phyloP scores from a whole-genome alignment of 2,888 invertebrate species.

The Cyclophora punctaria region DNA sequence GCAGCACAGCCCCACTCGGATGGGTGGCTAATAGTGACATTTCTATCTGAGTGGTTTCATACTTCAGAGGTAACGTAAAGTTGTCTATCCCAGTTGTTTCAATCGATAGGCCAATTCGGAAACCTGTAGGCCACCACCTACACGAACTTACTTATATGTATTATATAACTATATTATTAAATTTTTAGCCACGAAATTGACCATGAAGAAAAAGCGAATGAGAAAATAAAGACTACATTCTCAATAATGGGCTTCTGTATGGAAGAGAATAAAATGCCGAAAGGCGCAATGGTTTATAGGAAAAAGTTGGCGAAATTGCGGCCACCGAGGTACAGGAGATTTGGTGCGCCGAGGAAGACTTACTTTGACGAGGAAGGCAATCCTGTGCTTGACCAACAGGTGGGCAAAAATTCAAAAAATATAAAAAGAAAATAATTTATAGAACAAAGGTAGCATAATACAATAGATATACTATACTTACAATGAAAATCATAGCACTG shows the following conservation, averaged over 20 bases:
- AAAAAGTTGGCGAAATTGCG: slow-evolving; percentile 77
- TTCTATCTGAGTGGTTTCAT: neutral
- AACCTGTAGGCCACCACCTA: neutral
- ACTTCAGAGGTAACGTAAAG: slow-evolving; percentile 1
- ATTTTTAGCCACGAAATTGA: slow-evolving; percentile 72
- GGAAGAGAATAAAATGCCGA: slow-evolving; percentile 43
- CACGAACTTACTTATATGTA: neutral
- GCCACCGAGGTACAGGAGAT: slow-evolving; percentile 53
- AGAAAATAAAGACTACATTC: slow-evolving; percentile 78
- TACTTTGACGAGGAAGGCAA: slow-evolving; percentile 82
- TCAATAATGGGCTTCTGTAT: slow-evolving; percentile 77
- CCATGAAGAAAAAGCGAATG: slow-evolving; percentile 61
- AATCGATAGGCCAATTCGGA: neutral
- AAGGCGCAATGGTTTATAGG: slow-evolving; percentile 78
- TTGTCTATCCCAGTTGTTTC: neutral
- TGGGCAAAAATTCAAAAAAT: slow-evolving; percentile 10
- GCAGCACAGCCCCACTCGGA: too few species aligned
- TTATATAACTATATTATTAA: neutral
- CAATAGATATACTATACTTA: too few species aligned
- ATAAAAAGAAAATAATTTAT: too few species aligned
- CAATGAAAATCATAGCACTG: too few species aligned
- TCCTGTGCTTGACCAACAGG: slow-evolving; percentile 51
- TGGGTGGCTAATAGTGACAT: too few species aligned
- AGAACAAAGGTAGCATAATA: too few species aligned
- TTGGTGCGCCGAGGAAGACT: slow-evolving; percentile 66